Base-by-base conservation (phyloP, 1,140 invertebrate genomes). In the Drosophila albomicans region DNA sequence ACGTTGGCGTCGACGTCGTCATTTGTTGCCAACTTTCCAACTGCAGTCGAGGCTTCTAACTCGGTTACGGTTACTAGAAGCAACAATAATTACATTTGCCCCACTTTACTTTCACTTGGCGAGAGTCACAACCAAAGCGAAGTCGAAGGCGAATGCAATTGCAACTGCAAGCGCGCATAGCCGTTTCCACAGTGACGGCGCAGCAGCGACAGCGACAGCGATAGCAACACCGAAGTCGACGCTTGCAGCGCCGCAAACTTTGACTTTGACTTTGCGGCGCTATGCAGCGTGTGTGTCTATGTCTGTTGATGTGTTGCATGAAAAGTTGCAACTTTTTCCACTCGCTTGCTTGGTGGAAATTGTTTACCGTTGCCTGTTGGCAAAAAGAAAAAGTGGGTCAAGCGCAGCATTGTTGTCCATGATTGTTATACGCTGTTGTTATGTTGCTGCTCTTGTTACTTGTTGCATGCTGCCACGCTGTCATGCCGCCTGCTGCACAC, bases 21-120 rank as follows among this genome's bases (percentile, higher is more conserved):
- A 49, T 28, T 35, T 73, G 63, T 48, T 76, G 69, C 58, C 71
- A 91, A 91, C 82, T 91, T 90, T 91, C 87, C 82, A 84, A 79
- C 66, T 79, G 75, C 70, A 71, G 46, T 66, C 58, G 78, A 70
- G 81, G 82, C 85, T 88, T 88, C 85, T 88, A 88, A 88, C 82
- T 86, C 89, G 82, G 89, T 91, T 91, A 91, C 81, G 82, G 89
- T 91, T 91, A 91, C 81, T 79, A 89, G 86, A 91, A 91, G 90
- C 78, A 91, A 88, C 90, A 91, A 91, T 91, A 91, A 91, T 90
- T 91, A 79, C 88, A 91, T 91, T 91, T 91, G 90, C 79, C 90
- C 90, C 90, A 91, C 90, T 91, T 91, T 91, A 91, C 90, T 91
- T 91, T 91, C 90, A 91, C 90, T 91, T 89, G 85, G 81, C 85